phyloP scores from a whole-genome alignment of 1,140 invertebrate genomes.

The Conopomorpha cramerella region DNA sequence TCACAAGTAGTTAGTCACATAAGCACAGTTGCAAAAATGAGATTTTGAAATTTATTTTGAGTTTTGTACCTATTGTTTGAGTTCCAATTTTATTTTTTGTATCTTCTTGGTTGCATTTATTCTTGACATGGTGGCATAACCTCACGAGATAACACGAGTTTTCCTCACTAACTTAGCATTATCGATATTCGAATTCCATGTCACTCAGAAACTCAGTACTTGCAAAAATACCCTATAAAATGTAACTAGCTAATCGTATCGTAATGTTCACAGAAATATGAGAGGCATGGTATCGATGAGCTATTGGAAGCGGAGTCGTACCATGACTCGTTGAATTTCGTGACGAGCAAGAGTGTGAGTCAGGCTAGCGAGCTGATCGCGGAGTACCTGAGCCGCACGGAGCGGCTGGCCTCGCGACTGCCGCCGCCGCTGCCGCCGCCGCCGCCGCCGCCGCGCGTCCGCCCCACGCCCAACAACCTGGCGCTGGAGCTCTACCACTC shows the following conservation, averaged over 20 bases:
- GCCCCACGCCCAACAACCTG: constrained; percentile 24
- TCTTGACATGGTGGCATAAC: too few relatives aligned
- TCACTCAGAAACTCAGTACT: too few relatives aligned
- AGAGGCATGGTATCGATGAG: neutral
- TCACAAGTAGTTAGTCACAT: too few relatives aligned
- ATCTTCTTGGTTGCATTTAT: too few relatives aligned
- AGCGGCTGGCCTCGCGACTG: constrained; percentile 25
- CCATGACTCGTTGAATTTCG: constrained; percentile 7
- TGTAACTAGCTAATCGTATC: neutral
- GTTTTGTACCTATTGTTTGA: too few relatives aligned
- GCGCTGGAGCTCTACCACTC: constrained; percentile 30
- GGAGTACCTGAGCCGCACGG: constrained; percentile 32
- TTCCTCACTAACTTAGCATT: too few relatives aligned
- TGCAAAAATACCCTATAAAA: neutral
- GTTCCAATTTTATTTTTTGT: too few relatives aligned
- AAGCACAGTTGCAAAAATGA: too few relatives aligned
- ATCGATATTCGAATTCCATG: too few relatives aligned
- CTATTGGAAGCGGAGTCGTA: constrained; percentile 1
- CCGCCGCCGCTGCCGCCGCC: constrained; percentile 9
- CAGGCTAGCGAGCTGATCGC: constrained; percentile 13
- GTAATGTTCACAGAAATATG: neutral
- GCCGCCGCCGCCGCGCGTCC: constrained; percentile 9
- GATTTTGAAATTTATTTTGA: too few relatives aligned
- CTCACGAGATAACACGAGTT: too few relatives aligned
- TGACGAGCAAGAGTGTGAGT: neutral